These are phyloP conservation scores for Chaetoderma sp. DNA, from an alignment of 2,888 invertebrate species.

Conservation along the genomic window DNA sequence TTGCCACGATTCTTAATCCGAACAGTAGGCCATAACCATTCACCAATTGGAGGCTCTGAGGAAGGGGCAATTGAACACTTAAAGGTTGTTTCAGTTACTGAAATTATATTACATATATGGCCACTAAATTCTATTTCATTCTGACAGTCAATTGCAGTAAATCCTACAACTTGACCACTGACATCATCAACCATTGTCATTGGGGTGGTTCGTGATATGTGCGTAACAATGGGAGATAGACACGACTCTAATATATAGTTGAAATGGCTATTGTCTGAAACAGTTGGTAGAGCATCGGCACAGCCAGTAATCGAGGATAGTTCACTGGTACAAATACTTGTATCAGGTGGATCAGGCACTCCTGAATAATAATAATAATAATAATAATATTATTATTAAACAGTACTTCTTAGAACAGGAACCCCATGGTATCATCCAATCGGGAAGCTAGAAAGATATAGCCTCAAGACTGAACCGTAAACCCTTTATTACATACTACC, in stretches of 20 bases:
- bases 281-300: not conserved
- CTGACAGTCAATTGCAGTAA: constrained; percentile 20
- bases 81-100: not conserved
- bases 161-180: constrained; percentile 19
- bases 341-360: not conserved
- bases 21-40: not conserved
- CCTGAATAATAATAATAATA: too few relatives aligned
- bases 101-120: not conserved
- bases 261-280: not conserved
- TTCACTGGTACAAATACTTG: not conserved
- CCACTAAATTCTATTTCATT: not conserved
- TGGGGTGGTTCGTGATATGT: constrained; percentile 10
- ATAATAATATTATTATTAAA: too few relatives aligned
- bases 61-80: not conserved
- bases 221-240: not conserved
- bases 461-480: too few relatives aligned
- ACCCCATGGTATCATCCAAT: too few relatives aligned
- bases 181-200: constrained; percentile 28
- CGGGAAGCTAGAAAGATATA: too few relatives aligned
- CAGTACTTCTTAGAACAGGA: too few relatives aligned
- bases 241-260: not conserved
- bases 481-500: too few relatives aligned
- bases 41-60: not conserved
- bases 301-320: not conserved
- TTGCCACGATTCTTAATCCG: not conserved